Conservation (phyloP, 2,888 invertebrate species). For the Drosophila lutescens region DNA sequence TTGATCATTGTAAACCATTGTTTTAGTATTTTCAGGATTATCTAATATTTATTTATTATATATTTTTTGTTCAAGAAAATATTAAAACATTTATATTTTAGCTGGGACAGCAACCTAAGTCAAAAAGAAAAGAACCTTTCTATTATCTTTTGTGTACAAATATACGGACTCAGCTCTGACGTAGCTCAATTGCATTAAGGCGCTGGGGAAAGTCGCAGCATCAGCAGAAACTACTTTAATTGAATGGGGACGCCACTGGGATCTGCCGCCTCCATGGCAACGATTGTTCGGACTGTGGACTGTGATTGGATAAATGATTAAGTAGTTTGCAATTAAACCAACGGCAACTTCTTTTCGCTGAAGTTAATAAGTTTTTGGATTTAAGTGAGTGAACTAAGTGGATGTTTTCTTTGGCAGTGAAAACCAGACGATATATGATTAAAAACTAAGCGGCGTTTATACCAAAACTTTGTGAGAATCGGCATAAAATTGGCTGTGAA, state of each 20-base stretch:
- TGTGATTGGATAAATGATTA: slow-evolving; percentile 64
- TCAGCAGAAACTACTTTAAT: slow-evolving; percentile 56
- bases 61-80: no score
- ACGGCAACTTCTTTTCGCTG: slow-evolving; percentile 5
- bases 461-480: no score
- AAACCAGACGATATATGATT: background rate
- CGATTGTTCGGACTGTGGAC: slow-evolving; percentile 35
- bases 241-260: slow-evolving; percentile 45
- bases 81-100: no score
- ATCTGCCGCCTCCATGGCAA: background rate
- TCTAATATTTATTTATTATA: no score
- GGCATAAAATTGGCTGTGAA: no score
- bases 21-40: no score
- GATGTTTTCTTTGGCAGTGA: background rate
- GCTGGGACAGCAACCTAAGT: no score
- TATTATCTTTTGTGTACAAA: slow-evolving; percentile 4
- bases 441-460: no score
- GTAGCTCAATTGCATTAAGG: slow-evolving; percentile 50
- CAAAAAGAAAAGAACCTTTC: background rate
- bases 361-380: slow-evolving; percentile 22
- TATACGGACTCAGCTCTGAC: slow-evolving; percentile 19
- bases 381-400: slow-evolving; percentile 4
- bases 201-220: slow-evolving; percentile 39
- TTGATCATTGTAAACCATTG: no score
- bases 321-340: slow-evolving; percentile 59